These are phyloP conservation scores for Hydrophis major DNA, from an alignment of 2,797 vertebrate genomes.

Conservation along the genomic window DNA sequence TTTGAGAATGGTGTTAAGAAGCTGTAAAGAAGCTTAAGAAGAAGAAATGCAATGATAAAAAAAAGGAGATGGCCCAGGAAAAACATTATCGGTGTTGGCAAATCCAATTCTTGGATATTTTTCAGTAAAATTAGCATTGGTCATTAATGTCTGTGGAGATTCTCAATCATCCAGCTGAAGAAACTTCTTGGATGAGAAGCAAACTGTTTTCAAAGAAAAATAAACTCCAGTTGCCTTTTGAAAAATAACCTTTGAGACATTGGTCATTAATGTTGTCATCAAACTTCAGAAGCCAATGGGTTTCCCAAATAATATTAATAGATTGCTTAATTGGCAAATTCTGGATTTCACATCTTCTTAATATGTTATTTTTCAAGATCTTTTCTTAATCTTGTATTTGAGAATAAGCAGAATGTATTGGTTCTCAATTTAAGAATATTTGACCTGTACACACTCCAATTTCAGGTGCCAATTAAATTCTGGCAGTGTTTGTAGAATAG, in stretches of 20 bases:
- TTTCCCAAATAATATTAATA: not conserved
- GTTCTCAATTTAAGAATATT: not conserved
- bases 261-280: not conserved
- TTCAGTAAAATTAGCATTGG: not conserved
- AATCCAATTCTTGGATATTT: not conserved
- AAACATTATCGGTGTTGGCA: not conserved
- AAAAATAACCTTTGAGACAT: not conserved
- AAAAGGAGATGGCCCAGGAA: not conserved
- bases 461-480: not conserved
- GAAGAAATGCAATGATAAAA: not conserved
- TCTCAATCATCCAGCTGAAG: no score
- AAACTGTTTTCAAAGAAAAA: no score
- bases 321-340: constrained; percentile 34
- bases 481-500: not conserved
- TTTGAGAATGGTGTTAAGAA: not conserved
- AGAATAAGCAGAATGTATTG: no score
- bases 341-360: constrained; percentile 1
- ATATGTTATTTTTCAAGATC: not conserved
- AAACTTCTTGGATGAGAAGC: no score
- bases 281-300: not conserved
- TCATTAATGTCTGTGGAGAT: not conserved
- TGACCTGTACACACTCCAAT: not conserved
- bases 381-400: not conserved
- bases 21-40: not conserved
- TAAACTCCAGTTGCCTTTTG: no score